Evolutionary conservation across 92 coral and sea anemone species (phyloP), one percentile per base, ranked within the genome.

Genomic region (Parazoanthus darwini): DNA sequence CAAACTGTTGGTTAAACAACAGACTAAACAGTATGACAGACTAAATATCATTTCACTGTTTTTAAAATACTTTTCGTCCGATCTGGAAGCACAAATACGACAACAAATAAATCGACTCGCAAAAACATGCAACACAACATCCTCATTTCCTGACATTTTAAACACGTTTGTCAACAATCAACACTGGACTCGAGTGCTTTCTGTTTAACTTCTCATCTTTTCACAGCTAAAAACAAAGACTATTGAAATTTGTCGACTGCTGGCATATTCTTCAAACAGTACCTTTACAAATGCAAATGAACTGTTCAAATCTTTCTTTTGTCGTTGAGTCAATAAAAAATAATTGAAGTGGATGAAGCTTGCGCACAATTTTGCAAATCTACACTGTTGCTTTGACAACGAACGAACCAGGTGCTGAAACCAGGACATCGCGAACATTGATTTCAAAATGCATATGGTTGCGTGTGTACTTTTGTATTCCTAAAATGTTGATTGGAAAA

Each of bases 211-310:
- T 20, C 8, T 63, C 44, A 16, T 54, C 29, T 22, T 51, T 80
- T 80, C 44, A 80, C n/a, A 54, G 44, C 25, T 80, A 54, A 35
- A 35, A 33, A 68, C 11, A 58, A 71, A 70, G 11, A 25, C 80
- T 76, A 37, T 75, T 75, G 79, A 75, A 75, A 75, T 75, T 9
- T 11, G 43, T 22, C 18, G 50, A 48, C 4, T 16, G 56, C 13
- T 72, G 26, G 10, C 54, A 44, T 50, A 29, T 25, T 7, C 50
- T 71, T 70, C 38, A 14, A 29, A 44, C 87, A 83, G 78, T 26
- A 16, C 39, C 78, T 83, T 43, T 22, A 70, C 67, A 84, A 70
- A 84, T 72, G 87, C 79, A 84, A 72, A 84, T 70, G 25, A 7
- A 7, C 35, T 14, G 38, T 74, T 25, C 50, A 51, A 71, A 46